A percentile compares a stretch with the other conserved stretches of the same genome.
phyloP scores from a whole-genome alignment of 1,140 invertebrate species.

The Drosophila setifemur region DNA sequence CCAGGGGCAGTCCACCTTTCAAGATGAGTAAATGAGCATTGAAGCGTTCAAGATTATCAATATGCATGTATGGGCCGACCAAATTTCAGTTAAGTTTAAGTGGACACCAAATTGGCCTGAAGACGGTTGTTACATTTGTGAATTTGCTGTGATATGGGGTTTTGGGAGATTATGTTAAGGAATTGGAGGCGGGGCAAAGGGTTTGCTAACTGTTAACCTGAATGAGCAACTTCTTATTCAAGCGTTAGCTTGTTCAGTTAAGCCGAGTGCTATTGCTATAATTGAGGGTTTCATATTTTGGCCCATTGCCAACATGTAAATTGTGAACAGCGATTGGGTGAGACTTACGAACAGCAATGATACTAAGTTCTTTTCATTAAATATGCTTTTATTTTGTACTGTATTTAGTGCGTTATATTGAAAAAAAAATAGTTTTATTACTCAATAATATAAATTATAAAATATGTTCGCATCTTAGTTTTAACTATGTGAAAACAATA shows the following conservation, averaged over 20 bases:
- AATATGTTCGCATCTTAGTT: no score
- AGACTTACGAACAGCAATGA: no score
- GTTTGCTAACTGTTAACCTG: no score
- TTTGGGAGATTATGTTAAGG: not conserved
- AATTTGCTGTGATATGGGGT: not conserved
- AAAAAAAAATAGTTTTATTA: no score
- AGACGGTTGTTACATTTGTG: not conserved
- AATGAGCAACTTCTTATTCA: not conserved
- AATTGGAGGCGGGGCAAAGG: not conserved
- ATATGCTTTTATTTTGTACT: no score
- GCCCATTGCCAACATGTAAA: no score
- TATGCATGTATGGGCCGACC: slow-evolving; percentile 46
- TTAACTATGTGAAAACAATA: no score
- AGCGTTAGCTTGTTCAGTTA: slow-evolving; percentile 19
- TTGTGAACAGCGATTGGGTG: no score
- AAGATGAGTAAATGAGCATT: slow-evolving; percentile 58
- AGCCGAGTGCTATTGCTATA: not conserved
- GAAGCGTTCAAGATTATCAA: slow-evolving; percentile 57
- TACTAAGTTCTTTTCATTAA: no score
- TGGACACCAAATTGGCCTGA: slow-evolving; percentile 25
- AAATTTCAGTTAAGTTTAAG: slow-evolving; percentile 47
- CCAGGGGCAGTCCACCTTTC: slow-evolving; percentile 25
- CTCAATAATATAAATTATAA: no score
- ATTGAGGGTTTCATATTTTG: no score
- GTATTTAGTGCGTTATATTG: no score